These are phyloP conservation scores for Drosophila hawaiiensis DNA, from an alignment of 2,888 invertebrate genomes.

Conservation along the genomic window DNA sequence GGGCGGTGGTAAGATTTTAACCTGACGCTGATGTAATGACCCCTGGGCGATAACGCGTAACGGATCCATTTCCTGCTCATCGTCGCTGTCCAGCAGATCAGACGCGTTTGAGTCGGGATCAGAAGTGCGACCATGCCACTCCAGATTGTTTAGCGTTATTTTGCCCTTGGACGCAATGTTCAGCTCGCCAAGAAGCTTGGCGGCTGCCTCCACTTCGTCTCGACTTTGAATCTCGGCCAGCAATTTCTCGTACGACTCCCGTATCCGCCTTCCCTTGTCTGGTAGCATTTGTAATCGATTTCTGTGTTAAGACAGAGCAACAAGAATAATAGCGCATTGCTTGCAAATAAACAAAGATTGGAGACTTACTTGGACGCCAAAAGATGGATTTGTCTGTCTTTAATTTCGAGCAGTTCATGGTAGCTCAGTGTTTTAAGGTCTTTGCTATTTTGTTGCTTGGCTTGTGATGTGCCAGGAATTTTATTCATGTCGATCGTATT, in stretches of 20 bases:
- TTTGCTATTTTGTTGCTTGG: constrained; percentile 73
- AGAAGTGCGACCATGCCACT: constrained; percentile 77
- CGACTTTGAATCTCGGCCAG: constrained; percentile 77
- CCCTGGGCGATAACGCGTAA: constrained; percentile 83
- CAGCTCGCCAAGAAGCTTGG: constrained; percentile 80
- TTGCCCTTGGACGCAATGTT: constrained; percentile 82
- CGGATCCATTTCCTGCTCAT: constrained; percentile 83
- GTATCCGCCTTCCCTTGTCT: constrained; percentile 83
- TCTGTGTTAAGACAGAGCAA: constrained; percentile 50
- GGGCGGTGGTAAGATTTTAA: constrained; percentile 72
- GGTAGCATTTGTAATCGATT: constrained; percentile 75
- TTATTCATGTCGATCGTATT: constrained; percentile 35
- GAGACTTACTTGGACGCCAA: constrained; percentile 80
- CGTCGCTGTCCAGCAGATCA: constrained; percentile 84
- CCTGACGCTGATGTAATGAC: constrained; percentile 79
- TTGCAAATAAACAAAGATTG: background rate
- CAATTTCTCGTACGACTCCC: constrained; percentile 79
- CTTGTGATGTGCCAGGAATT: constrained; percentile 74
- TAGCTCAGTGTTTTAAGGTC: constrained; percentile 76
- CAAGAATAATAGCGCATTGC: background rate
- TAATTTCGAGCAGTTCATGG: constrained; percentile 81
- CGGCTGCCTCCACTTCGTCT: constrained; percentile 79
- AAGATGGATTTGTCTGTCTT: constrained; percentile 80
- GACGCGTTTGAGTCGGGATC: constrained; percentile 47
- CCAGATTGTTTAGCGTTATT: constrained; percentile 75